phyloP scores from a whole-genome alignment of 2,888 invertebrate genomes.

The Cinara cedri region DNA sequence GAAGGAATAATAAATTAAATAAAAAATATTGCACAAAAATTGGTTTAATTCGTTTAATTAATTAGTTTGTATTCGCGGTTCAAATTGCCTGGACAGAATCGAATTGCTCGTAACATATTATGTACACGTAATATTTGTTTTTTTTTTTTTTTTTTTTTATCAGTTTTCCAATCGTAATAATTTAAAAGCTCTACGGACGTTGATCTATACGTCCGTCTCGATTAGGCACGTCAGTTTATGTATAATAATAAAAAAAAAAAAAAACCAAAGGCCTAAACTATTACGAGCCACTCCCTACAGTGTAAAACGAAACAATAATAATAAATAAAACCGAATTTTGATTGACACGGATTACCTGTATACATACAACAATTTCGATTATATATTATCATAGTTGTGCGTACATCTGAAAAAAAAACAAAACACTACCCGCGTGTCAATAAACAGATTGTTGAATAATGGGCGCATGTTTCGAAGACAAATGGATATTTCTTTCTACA shows the following conservation, averaged over 20 bases:
- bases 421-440: neutral
- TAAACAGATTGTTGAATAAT: neutral
- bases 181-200: neutral
- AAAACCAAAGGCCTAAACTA: neutral
- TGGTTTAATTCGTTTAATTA: too few species aligned
- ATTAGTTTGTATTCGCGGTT: too few species aligned
- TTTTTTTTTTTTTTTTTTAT: too few species aligned
- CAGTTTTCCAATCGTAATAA: neutral
- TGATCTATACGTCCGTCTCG: neutral
- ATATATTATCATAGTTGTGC: neutral
- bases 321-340: neutral
- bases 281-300: neutral
- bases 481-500: slow-evolving; percentile 10
- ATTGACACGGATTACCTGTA: neutral
- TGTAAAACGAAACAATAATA: neutral
- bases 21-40: too few species aligned
- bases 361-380: neutral
- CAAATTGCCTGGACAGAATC: too few species aligned
- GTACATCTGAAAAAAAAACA: neutral
- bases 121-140: too few species aligned
- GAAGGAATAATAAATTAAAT: too few species aligned
- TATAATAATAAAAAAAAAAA: neutral
- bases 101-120: too few species aligned
- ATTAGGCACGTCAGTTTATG: neutral
- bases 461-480: slow-evolving; percentile 2